Percentiles rank a stretch among this genome's conserved stretches.
phyloP scores from a whole-genome alignment of 1,140 invertebrate genomes.

The Lepidurus couesii region DNA sequence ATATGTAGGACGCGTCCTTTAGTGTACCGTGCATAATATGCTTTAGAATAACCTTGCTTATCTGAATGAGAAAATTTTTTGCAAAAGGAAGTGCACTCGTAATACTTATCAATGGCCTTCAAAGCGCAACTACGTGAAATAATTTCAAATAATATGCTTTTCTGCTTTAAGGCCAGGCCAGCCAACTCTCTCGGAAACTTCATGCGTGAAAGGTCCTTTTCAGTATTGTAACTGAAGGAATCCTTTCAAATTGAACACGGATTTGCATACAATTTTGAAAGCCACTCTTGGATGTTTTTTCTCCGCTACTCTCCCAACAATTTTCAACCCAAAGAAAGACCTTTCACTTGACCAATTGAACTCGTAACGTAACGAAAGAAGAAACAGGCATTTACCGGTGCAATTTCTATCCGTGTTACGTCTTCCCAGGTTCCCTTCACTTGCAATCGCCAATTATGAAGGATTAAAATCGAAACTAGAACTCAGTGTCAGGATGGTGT shows the following conservation, averaged over 20 bases:
- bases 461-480: background rate
- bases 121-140: background rate
- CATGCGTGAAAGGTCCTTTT: constrained; percentile 11
- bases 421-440: background rate
- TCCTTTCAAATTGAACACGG: background rate
- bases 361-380: background rate
- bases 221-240: background rate
- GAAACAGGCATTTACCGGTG: background rate
- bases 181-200: background rate
- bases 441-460: background rate
- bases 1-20: constrained; percentile 21
- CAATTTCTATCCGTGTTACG: background rate
- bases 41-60: background rate
- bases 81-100: background rate
- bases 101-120: background rate
- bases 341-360: constrained; percentile 3
- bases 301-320: background rate
- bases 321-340: background rate
- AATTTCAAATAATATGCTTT: background rate
- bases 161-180: background rate
- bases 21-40: background rate
- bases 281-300: background rate
- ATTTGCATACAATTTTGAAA: constrained; percentile 3
- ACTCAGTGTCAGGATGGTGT: background rate
- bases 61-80: background rate